Evolutionary conservation across 1,140 invertebrate genomes (phyloP).

Genomic region (Drosophila quadrilineata): DNA sequence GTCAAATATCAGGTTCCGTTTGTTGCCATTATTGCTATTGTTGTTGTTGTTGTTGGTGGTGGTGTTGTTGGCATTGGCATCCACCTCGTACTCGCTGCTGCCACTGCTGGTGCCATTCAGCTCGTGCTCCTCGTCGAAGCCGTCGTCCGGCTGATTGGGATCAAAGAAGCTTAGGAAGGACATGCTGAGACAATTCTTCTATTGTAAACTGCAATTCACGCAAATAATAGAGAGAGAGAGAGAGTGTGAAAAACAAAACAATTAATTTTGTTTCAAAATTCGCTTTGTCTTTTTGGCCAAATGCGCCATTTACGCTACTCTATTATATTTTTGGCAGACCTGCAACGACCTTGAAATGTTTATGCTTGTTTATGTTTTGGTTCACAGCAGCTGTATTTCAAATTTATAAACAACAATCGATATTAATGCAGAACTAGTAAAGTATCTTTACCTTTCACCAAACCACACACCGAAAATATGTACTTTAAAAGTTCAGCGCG

Average conservation of each 20-base stretch:
- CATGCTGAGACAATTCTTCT: constrained; percentile 35
- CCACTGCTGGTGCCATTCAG: constrained; percentile 66
- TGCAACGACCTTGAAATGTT: constrained; percentile 69
- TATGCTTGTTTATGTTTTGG: constrained; percentile 70
- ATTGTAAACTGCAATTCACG: too few relatives aligned
- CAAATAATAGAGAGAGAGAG: not conserved
- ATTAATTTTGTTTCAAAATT: constrained; percentile 3
- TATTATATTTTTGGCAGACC: constrained; percentile 45
- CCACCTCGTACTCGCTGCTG: constrained; percentile 66
- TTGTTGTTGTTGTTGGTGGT: constrained; percentile 35
- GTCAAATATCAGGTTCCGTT: constrained; percentile 80
- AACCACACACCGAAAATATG: not conserved
- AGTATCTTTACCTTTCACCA: too few relatives aligned
- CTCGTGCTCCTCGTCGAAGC: constrained; percentile 70
- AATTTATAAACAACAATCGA: not conserved
- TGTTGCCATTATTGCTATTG: constrained; percentile 45
- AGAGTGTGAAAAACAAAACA: not conserved
- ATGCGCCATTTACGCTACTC: constrained; percentile 50
- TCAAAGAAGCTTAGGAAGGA: constrained; percentile 90
- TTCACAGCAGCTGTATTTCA: not conserved
- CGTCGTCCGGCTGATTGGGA: constrained; percentile 82
- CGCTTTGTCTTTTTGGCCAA: constrained; percentile 30
- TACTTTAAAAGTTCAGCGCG: not conserved
- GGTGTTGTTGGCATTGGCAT: constrained; percentile 47
- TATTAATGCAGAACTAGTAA: too few relatives aligned